Evolutionary conservation across 1,140 invertebrate species (phyloP), one percentile per base, ranked within the genome.

Genomic region (Heliconius eleuchia): DNA sequence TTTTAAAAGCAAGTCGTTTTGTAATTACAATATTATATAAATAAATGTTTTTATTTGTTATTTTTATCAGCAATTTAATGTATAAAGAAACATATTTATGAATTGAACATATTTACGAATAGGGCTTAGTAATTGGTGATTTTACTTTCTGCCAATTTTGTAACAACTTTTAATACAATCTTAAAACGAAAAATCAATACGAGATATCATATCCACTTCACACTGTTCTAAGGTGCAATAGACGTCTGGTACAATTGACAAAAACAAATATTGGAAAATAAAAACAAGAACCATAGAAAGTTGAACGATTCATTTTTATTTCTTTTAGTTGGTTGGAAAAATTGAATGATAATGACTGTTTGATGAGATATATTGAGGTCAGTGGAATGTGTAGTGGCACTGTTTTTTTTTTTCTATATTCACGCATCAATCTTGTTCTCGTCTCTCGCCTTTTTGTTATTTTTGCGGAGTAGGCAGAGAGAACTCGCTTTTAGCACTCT

Each of bases 211-310:
- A 39, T 72, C 37, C 37, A 72, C 7, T 23, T 19, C 7, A 30
- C 34, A 8, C 18, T 42, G n/a, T 39, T 72, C 71, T 72, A 19
- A 39, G 34, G 30, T 82, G 84, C 78, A 86, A 87, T 85, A 87
- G 76, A 77, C 74, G 79, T 85, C 84, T 84, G 84, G 83, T 77
- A 83, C 84, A 78, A 84, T 86, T 88, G 87, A 89, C 86, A 90
- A 89, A 89, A 89, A 87, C 88, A 90, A 90, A 90, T 84, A 90
- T 83, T 86, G 82, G 84, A 83, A 81, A 77, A 88, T 85, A 84
- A 87, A 72, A 77, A 87, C 78, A 78, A 85, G 84, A 82, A 79
- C 82, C 80, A 82, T 85, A 89, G 87, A 89, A 89, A 89, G 86
- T 87, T 80, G 81, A 73, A 75, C 74, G 23, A 76, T 81, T 76